Base-by-base conservation (phyloP, 2,888 invertebrate genomes). In the Latrodectus elegans region DNA sequence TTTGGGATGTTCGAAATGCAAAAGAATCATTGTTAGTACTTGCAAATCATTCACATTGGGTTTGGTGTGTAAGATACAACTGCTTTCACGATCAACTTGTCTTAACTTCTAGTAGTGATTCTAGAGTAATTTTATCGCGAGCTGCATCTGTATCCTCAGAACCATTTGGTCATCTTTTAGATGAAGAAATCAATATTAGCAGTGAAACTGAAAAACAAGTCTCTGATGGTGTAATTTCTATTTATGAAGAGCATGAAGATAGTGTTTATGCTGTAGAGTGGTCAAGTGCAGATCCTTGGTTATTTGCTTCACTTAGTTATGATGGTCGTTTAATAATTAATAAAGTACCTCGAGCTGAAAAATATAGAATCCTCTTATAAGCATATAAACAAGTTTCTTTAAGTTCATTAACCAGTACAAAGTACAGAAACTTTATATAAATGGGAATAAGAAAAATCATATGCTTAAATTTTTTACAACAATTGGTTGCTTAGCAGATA, bases 261-360 rank as follows among this genome's bases (percentile, higher is more conserved):
- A 97, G 97, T 9, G 99, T 99, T 17, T 99, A 99, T 93, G 96
- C 96, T 91, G 97, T 96, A 0, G 98, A 98, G 92, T 99, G 99
- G 99, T 98, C 98, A 89, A 95, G 96, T 38, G 97, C 97, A 49
- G 99, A 99, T 93, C 98, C 99, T 15, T 99, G 99, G 99, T 95
- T 97, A 85, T 99, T 99, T 94, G 99, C 99, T n/a, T 99, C 99
- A 0, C 94, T 99, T 1, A 98, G 98, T 92, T 99, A 98, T 92
- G 99, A 99, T 93, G 99, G 99, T 0, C 93, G 99, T 75, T 94
- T 99, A 22, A 95, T 99, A 74, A 95, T 99, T 64, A 97, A 98
- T 67, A 94, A 96, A 91, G 98, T 99, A 38, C 98, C 99, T n/a
- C 94, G 96, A 89, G 96, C 96, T 91, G 96, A 97, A 91, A 99